Percentiles rank a stretch among this genome's conserved stretches.
Evolutionary conservation across 2,113 vertebrate genomes (phyloP).

Genomic region (Dissostichus mawsoni): DNA sequence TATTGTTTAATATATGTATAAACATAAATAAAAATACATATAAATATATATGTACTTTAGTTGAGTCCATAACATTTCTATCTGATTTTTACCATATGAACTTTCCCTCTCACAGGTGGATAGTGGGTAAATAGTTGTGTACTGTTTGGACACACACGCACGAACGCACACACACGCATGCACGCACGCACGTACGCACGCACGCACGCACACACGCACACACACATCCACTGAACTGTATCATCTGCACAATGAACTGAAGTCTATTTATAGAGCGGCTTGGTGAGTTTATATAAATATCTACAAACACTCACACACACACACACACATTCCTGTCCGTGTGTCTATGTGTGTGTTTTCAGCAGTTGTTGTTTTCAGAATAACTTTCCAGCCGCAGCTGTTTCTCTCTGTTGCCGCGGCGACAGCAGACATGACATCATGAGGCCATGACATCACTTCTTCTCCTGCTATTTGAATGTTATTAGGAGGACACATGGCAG

Average conservation of each 20-base stretch:
- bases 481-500: background rate
- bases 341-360: background rate
- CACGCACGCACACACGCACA: background rate
- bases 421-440: background rate
- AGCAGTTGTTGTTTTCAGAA: constrained; percentile 61
- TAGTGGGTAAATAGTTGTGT: background rate
- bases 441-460: background rate
- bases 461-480: background rate
- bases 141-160: background rate
- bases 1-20: too few species aligned
- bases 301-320: too few species aligned
- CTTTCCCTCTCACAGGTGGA: background rate
- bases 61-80: background rate
- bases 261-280: background rate
- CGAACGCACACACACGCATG: background rate
- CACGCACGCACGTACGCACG: background rate
- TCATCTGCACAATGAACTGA: background rate
- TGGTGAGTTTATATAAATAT: background rate
- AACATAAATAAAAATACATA: too few species aligned
- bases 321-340: background rate
- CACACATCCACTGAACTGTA: background rate
- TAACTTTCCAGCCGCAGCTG: constrained; percentile 73
- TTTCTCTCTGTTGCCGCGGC: constrained; percentile 7
- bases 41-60: too few species aligned
- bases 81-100: background rate